Conservation (phyloP, 2,888 invertebrate species). For the Limenitis camilla region DNA sequence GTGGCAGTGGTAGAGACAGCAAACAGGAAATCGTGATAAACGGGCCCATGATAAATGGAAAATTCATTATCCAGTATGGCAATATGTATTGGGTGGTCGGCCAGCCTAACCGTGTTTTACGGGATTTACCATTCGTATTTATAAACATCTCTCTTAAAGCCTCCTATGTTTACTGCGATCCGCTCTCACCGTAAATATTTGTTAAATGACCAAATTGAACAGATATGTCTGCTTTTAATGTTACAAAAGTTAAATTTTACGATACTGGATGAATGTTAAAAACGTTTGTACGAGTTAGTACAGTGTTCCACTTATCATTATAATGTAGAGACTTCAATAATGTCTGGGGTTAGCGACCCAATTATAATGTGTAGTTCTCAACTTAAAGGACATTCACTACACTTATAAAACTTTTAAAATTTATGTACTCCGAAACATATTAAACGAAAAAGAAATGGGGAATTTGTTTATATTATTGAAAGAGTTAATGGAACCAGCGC, state of each 20-base stretch:
- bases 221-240: constrained; percentile 34
- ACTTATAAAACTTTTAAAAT: too few relatives aligned
- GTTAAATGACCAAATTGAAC: constrained; percentile 44
- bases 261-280: too few relatives aligned
- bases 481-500: too few relatives aligned
- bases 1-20: not conserved
- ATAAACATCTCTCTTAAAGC: constrained; percentile 54
- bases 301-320: too few relatives aligned
- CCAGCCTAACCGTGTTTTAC: constrained; percentile 21
- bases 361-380: too few relatives aligned
- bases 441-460: too few relatives aligned
- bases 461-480: too few relatives aligned
- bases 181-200: constrained; percentile 52
- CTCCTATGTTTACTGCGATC: constrained; percentile 51
- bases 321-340: too few relatives aligned
- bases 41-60: not conserved
- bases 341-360: too few relatives aligned
- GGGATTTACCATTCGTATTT: constrained; percentile 48
- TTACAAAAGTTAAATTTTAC: constrained; percentile 31
- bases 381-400: too few relatives aligned
- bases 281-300: too few relatives aligned
- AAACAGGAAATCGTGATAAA: not conserved
- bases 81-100: not conserved
- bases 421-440: too few relatives aligned
- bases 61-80: not conserved